Conservation (phyloP, 1,140 invertebrate species). For the Matsumurasca onukii region DNA sequence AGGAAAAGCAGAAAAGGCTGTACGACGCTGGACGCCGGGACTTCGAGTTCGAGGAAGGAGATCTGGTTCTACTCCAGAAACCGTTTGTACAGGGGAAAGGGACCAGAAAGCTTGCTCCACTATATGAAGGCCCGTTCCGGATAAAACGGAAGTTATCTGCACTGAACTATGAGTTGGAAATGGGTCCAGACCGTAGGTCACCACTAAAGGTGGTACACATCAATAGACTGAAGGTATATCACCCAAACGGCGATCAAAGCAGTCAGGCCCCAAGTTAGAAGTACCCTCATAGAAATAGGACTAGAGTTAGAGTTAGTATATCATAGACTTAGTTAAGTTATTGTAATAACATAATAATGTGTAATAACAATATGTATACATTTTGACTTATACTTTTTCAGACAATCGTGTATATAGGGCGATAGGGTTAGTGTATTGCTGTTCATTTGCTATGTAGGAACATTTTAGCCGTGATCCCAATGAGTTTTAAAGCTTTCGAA, state of each 20-base stretch:
- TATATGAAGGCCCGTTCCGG: background rate
- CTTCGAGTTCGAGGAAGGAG: background rate
- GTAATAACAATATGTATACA: no score
- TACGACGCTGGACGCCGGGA: background rate
- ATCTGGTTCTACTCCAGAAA: background rate
- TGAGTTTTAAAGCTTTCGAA: no score
- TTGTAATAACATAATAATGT: background rate
- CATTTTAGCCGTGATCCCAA: no score
- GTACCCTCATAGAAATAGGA: background rate
- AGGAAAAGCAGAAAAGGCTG: background rate
- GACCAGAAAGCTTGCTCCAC: background rate
- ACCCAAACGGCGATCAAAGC: no score
- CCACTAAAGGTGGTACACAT: background rate
- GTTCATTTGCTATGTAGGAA: no score
- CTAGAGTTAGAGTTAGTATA: background rate
- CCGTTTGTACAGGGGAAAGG: background rate
- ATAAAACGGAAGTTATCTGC: background rate
- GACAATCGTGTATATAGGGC: no score
- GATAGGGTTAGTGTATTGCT: no score
- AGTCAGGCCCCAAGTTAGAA: background rate
- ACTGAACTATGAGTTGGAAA: background rate
- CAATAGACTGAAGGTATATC: background rate
- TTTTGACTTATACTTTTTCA: no score
- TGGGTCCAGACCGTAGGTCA: background rate
- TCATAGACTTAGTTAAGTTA: background rate